phyloP scores from a whole-genome alignment of 2,113 vertebrate species.

The Andinoacara biseriatus region DNA sequence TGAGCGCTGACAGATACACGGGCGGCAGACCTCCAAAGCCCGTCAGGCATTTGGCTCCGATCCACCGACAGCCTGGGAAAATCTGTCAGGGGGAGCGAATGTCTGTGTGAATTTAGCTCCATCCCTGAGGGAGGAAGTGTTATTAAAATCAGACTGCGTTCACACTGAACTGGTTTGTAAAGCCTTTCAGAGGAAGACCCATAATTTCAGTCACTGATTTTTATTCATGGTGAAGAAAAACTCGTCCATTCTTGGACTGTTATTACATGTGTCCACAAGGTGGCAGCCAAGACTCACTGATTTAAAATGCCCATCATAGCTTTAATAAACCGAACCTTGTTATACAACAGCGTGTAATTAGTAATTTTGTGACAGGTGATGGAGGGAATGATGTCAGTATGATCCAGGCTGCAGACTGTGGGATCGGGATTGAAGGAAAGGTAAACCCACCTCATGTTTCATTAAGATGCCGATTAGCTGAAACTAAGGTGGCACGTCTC shows the following conservation, averaged over 20 bases:
- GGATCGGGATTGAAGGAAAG: slow-evolving; percentile 98
- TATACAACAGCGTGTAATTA: neutral
- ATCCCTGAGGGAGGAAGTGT: neutral
- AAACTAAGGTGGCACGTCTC: neutral
- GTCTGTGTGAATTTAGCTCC: neutral
- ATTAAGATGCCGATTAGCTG: no score
- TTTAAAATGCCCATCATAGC: fast-evolving
- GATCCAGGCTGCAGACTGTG: slow-evolving; percentile 98
- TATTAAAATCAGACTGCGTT: neutral
- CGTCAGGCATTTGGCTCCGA: neutral
- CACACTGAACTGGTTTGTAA: neutral
- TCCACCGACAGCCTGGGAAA: neutral
- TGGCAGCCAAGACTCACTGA: slow-evolving; percentile 37
- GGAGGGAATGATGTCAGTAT: slow-evolving; percentile 99
- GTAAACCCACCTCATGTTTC: slow-evolving; percentile 61
- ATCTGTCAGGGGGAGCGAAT: neutral
- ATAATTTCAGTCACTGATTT: neutral
- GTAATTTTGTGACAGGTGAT: slow-evolving; percentile 81
- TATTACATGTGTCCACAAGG: slow-evolving; percentile 56
- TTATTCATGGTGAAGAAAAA: neutral
- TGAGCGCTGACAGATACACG: slow-evolving; percentile 43
- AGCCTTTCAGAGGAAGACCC: neutral
- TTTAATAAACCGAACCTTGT: neutral
- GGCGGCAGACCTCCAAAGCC: neutral
- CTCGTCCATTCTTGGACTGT: fast-evolving